These are phyloP conservation scores for Cecropterus lyciades DNA, from an alignment of 1,140 invertebrate species.

Conservation along the genomic window DNA sequence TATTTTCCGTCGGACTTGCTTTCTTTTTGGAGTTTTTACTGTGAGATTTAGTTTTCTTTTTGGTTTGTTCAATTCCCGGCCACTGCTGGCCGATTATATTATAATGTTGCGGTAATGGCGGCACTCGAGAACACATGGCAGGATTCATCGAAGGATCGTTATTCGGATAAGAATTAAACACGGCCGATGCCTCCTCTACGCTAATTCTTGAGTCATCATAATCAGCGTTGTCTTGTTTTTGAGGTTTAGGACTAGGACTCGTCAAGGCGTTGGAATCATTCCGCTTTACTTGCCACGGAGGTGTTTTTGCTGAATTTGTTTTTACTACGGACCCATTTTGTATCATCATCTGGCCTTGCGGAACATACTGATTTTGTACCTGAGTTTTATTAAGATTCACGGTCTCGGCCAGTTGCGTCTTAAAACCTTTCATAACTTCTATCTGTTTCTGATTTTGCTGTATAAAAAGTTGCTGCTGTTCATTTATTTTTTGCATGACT, in stretches of 20 bases:
- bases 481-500: slow-evolving; percentile 85
- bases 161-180: slow-evolving; percentile 55
- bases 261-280: slow-evolving; percentile 57
- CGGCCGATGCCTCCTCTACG: slow-evolving; percentile 59
- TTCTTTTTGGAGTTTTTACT: slow-evolving; percentile 85
- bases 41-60: slow-evolving; percentile 86
- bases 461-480: slow-evolving; percentile 85
- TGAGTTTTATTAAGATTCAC: slow-evolving; percentile 62
- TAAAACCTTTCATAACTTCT: slow-evolving; percentile 82
- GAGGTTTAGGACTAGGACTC: slow-evolving; percentile 64
- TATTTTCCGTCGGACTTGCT: slow-evolving; percentile 77
- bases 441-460: slow-evolving; percentile 84
- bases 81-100: slow-evolving; percentile 84
- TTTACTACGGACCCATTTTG: slow-evolving; percentile 79
- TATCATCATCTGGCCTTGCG: slow-evolving; percentile 77
- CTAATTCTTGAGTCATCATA: slow-evolving; percentile 61
- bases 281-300: slow-evolving; percentile 87
- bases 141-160: slow-evolving; percentile 63
- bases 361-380: slow-evolving; percentile 65
- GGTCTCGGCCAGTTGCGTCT: slow-evolving; percentile 74
- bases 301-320: slow-evolving; percentile 82
- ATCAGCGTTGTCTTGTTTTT: slow-evolving; percentile 65
- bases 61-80: slow-evolving; percentile 85
- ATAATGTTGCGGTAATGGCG: slow-evolving; percentile 89
- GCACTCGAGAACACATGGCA: slow-evolving; percentile 87